These are phyloP conservation scores for Chelonia mydas DNA, from an alignment of 2,797 vertebrate genomes.

Conservation along the genomic window DNA sequence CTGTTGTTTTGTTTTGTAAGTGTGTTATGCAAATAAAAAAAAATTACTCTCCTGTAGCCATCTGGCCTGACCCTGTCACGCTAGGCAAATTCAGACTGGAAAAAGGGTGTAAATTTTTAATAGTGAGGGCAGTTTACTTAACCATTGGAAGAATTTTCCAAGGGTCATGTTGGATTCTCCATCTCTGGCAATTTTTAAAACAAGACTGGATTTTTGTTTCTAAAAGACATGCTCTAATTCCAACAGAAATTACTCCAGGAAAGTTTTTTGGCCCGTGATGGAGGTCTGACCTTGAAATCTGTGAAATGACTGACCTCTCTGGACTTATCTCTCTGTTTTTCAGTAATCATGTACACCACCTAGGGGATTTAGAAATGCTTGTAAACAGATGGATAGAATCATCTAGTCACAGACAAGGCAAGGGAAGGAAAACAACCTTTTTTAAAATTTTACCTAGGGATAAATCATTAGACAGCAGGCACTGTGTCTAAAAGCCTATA, in stretches of 20 bases:
- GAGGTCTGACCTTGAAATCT: not conserved
- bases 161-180: not conserved
- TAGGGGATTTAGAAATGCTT: fast-evolving
- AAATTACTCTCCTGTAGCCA: too few relatives aligned
- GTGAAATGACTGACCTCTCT: not conserved
- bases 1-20: too few relatives aligned
- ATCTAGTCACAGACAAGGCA: not conserved
- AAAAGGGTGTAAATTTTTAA: not conserved
- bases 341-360: not conserved
- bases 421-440: fast-evolving
- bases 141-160: not conserved
- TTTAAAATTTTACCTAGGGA: not conserved
- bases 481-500: fast-evolving
- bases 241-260: not conserved
- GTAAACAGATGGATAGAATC: not conserved
- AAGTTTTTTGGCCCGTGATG: not conserved
- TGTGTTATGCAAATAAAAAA: too few relatives aligned
- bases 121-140: not conserved
- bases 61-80: too few relatives aligned
- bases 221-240: not conserved
- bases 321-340: not conserved
- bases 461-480: not conserved
- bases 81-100: not conserved
- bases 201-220: not conserved
- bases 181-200: not conserved